phyloP scores from a whole-genome alignment of 64 coral and sea anemone species.

The Cladopsammia gracilis region DNA sequence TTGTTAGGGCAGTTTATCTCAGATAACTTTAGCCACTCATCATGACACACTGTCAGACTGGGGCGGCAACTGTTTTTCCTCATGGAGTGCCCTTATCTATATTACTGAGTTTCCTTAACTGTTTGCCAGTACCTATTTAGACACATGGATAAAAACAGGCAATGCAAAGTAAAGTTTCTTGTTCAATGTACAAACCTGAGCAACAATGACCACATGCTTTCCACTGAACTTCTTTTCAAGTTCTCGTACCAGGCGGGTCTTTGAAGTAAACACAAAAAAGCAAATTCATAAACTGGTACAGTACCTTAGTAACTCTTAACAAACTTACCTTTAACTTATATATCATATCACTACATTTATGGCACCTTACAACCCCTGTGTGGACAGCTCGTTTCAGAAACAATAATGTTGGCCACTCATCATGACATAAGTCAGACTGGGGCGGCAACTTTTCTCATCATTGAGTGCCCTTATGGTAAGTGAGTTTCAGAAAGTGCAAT shows the following conservation, averaged over 20 bases:
- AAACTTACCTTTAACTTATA: too few relatives aligned
- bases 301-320: too few relatives aligned
- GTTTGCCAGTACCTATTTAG: too few relatives aligned
- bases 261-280: background rate
- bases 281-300: too few relatives aligned
- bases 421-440: conserved; percentile 79
- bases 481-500: background rate
- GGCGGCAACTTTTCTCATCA: conserved; percentile 73
- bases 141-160: too few relatives aligned
- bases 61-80: conserved; percentile 61
- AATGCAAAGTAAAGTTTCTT: too few relatives aligned
- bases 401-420: conserved; percentile 33
- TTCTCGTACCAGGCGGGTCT: conserved; percentile 97
- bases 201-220: conserved; percentile 96
- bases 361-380: too few relatives aligned
- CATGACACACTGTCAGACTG: conserved; percentile 81
- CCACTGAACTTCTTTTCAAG: conserved; percentile 99
- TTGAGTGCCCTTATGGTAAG: background rate
- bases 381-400: background rate
- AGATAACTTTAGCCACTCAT: conserved; percentile 56
- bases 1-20: background rate
- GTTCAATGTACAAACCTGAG: conserved; percentile 74
- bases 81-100: conserved; percentile 1
- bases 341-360: too few relatives aligned
- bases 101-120: too few relatives aligned